Evolutionary conservation across 1,140 invertebrate genomes (phyloP).

Genomic region (Mactra quadrangularis): DNA sequence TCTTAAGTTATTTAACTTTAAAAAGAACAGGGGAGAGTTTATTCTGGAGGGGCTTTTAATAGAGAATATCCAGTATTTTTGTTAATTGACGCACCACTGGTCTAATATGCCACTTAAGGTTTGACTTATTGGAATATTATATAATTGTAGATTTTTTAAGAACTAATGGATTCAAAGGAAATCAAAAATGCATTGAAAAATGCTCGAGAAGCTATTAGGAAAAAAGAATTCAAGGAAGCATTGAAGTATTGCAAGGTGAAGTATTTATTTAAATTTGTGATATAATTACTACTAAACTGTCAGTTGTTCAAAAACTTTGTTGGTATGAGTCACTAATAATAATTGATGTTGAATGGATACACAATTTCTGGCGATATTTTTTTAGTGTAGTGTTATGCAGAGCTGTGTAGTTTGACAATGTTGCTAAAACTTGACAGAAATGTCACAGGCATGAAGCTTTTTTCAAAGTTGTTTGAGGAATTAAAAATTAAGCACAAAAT

Average conservation of each 20-base stretch:
- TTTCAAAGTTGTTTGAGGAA: too few relatives aligned
- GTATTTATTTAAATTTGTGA: background rate
- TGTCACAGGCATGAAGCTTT: too few relatives aligned
- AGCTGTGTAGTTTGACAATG: too few relatives aligned
- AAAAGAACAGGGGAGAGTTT: too few relatives aligned
- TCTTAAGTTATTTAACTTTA: too few relatives aligned
- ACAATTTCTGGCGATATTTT: background rate
- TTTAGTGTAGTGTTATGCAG: background rate
- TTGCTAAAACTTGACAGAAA: too few relatives aligned
- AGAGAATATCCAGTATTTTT: too few relatives aligned
- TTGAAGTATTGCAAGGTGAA: slow-evolving; percentile 90
- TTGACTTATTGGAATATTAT: too few relatives aligned
- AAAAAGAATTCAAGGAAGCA: slow-evolving; percentile 89
- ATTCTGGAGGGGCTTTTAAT: too few relatives aligned
- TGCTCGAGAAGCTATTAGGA: slow-evolving; percentile 88
- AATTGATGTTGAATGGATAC: background rate
- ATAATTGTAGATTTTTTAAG: background rate
- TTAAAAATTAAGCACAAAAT: too few relatives aligned
- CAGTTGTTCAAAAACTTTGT: background rate
- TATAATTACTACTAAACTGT: background rate
- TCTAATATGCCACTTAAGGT: too few relatives aligned
- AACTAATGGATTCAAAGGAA: slow-evolving; percentile 79
- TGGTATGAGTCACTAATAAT: background rate
- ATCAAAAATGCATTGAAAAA: slow-evolving; percentile 88
- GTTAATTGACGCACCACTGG: too few relatives aligned